Evolutionary conservation across 2,113 vertebrate genomes (phyloP), one percentile per base, ranked within the genome.

Genomic region (Istiophorus platypterus): DNA sequence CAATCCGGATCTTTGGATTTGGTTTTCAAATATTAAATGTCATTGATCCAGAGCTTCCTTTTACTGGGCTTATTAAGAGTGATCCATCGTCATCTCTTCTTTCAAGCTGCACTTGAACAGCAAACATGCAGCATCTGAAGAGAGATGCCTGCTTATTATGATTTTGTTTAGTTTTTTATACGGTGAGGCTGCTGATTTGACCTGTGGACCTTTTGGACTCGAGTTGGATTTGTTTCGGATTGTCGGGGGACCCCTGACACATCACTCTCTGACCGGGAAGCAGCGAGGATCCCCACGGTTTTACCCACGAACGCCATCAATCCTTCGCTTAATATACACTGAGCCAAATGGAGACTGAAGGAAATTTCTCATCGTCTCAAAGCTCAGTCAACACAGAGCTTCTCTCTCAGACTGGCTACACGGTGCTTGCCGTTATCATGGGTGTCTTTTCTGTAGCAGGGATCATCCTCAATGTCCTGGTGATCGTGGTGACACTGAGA

Each of bases 1-100:
- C 89, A 78, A 91, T 93, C 92, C 80, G 82, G 92, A 94, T 94
- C 71, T 89, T 79, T 24, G 82, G 93, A 94, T 95, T 95, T 91
- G 29, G 31, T 85, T 84, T 76, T 88, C 70, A 85, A 68, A 34
- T 79, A 74, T 82, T 91, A 74, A 67, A 86, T 84, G 27, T 86
- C 74, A 51, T 82, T 82, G 90, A 76, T 80, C 80, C 58, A 68
- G 37, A 76, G 75, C 68, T 80, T 58, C 59, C 61, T 72, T 74
- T 87, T 27, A 37, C 57, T 37, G 45, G 69, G 37, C 61, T 91
- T 91, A 92, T 88, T 88, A 78, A 87, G 41, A 74, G 54, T 26
- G 67, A 47, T 47, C 39, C n/a, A 11, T 76, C 41, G 75, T 70
- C n/a, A 15, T 52, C 31, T 70, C 20, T 5, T 58, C 41, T 75